These are phyloP conservation scores for Pterocles burchelli DNA, from an alignment of 2,113 vertebrate species.

Conservation along the genomic window DNA sequence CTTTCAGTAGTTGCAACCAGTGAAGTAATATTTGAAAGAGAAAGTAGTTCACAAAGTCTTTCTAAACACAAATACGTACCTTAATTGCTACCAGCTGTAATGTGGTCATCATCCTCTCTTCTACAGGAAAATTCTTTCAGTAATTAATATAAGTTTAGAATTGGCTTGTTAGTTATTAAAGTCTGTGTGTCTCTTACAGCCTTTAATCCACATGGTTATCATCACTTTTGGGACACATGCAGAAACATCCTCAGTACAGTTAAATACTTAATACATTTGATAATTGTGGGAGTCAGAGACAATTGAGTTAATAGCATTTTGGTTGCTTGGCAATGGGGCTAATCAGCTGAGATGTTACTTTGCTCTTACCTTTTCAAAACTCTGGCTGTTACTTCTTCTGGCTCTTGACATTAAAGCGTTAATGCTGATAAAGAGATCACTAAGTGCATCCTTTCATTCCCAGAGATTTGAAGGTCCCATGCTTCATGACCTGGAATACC, in stretches of 20 bases:
- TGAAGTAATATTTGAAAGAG: not conserved
- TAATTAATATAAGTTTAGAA: not conserved
- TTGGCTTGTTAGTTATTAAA: not conserved
- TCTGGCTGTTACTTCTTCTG: not conserved
- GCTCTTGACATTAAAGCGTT: not conserved
- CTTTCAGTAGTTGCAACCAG: not conserved
- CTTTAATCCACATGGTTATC: not conserved
- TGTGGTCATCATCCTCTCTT: not conserved
- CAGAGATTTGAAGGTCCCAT: not conserved
- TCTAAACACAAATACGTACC: not conserved
- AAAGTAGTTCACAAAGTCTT: not conserved
- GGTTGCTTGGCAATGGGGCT: not conserved
- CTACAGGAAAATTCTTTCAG: not conserved
- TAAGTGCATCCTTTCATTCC: not conserved
- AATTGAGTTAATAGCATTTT: not conserved
- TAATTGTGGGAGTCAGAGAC: not conserved
- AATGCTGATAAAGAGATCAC: not conserved
- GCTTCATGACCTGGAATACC: slow-evolving; percentile 35
- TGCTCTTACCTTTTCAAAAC: not conserved
- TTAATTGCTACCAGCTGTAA: not conserved
- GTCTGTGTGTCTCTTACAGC: not conserved
- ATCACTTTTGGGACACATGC: not conserved
- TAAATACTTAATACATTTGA: not conserved
- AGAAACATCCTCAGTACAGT: not conserved
- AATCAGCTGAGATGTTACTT: not conserved